Base-by-base conservation (phyloP, 2,797 vertebrate species). In the Acomys russatus region DNA sequence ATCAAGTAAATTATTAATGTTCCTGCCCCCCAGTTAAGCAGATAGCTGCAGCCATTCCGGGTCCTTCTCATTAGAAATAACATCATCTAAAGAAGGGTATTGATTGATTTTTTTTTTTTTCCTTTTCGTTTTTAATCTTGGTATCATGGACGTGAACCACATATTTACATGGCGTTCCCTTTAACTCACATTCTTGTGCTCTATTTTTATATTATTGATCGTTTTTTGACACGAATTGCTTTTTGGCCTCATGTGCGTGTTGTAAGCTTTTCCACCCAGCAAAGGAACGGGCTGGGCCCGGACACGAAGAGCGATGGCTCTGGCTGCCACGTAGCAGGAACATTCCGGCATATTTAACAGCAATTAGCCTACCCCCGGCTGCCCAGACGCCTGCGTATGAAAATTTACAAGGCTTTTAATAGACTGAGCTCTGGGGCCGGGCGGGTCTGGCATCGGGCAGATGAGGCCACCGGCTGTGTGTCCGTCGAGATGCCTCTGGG, bases 1-100 rank as follows among this genome's bases (percentile, higher is more conserved):
- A 98, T 97, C 76, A 97, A 98, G 98, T 98, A 98, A 99, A 98
- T 99, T 98, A 98, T 99, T 98, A 98, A 99, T 98, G 98, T 94
- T 15, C 85, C 97, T 97, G 89, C 96, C 94, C 66, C 97, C 97
- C 96, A 92, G 95, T 98, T 98, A 98, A 98, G 98, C 97, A 97
- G 97, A 98, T 98, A 98, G 98, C 98, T 98, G 97, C 98, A 97
- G 98, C 96, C 93, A 97, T 97, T 98, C 97, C 1, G 92, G 98
- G 94, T 98, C 98, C 98, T 98, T 98, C 98, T 98, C 98, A 97
- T 99, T 99, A 98, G 98, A 98, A 99, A 98, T 98, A 99, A 98
- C 98, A 98, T 98, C 98, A 98, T 99, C 98, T 98, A 97, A 98
- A 98, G 98, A 98, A 98, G 91, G 96, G 54, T 98, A 98, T 98